Evolutionary conservation across 2,113 vertebrate species (phyloP), one percentile per base, ranked within the genome.

Genomic region (Rhea americana): DNA sequence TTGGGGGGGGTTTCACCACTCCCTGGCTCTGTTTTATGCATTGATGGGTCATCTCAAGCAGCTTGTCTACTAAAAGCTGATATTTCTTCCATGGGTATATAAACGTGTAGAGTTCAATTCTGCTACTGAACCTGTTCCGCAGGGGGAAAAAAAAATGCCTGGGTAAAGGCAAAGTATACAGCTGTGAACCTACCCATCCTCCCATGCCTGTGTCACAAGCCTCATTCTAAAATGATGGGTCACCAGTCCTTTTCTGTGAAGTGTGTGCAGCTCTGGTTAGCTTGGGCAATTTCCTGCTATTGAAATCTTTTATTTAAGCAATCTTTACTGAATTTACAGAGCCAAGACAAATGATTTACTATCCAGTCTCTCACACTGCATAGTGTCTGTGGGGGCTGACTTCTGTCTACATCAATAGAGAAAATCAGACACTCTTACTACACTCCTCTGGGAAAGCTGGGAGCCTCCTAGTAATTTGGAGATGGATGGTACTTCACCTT

Each of bases 201-300:
- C 30, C 32, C 9, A n/a, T 73, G 71, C 35, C 61, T 35, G 26
- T 55, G 55, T 58, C 81, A 51, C 41, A 66, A 1, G 3, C 10
- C 37, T 58, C 55, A 26, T 61, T 91, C 89, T 51, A 76, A 94
- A 89, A 82, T 13, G 71, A 89, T 87, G 67, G 61, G 59, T 94
- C 71, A 93, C 94, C 70, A 94, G 47, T 68, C 50, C 51, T 45
- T 35, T 13, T 78, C 67, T 48, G 35, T 43, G 82, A 80, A 91
- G 62, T 4, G 11, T 8, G 0, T 61, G 56, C 92, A 94, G 82
- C 48, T 67, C 62, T 5, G 25, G 58, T 15, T 7, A 48, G 63
- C 90, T 93, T 91, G 75, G 77, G 85, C 95, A 94, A 96, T 70
- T 96, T 97, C 94, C 96, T 95, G 95, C 87, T 48, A 93, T 94